A percentile compares a stretch with the other conserved stretches of the same genome.
Evolutionary conservation across 1,140 invertebrate species (phyloP).

Genomic region (Ridgeia piscesae): DNA sequence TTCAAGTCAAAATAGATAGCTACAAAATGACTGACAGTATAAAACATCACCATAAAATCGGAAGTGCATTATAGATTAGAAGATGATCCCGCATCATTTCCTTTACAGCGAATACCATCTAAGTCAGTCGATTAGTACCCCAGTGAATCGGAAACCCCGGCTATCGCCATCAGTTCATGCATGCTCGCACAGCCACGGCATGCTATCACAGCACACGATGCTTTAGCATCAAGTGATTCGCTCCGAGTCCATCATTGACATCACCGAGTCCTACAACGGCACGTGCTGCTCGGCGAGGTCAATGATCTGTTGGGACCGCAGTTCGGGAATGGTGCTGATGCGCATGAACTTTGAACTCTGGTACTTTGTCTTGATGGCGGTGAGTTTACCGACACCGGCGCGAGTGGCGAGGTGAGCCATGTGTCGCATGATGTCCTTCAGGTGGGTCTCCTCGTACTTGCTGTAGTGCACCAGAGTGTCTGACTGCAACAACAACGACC

Average conservation of each 20-base stretch:
- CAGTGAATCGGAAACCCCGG: background rate
- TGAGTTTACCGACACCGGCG: constrained; percentile 54
- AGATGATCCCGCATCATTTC: background rate
- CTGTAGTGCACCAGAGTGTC: constrained; percentile 60
- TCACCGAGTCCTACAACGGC: background rate
- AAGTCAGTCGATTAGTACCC: background rate
- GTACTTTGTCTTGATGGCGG: constrained; percentile 60
- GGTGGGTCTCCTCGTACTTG: constrained; percentile 55
- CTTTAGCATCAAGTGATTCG: background rate
- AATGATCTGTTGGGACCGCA: constrained; percentile 39
- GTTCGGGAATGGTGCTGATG: constrained; percentile 57
- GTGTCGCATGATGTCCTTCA: constrained; percentile 53
- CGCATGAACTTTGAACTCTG: constrained; percentile 58
- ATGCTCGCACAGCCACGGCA: background rate
- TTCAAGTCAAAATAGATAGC: background rate
- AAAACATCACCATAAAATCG: constrained; percentile 6
- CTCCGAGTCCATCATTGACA: background rate
- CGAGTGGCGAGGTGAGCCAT: constrained; percentile 57
- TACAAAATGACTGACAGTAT: background rate
- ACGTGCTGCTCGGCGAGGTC: background rate
- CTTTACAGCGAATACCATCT: background rate
- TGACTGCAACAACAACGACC: constrained; percentile 47
- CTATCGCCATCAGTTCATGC: background rate
- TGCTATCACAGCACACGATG: background rate
- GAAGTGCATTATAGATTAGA: background rate